Evolutionary conservation across 2,888 invertebrate genomes (phyloP).

Genomic region (Geotrupes spiniger): DNA sequence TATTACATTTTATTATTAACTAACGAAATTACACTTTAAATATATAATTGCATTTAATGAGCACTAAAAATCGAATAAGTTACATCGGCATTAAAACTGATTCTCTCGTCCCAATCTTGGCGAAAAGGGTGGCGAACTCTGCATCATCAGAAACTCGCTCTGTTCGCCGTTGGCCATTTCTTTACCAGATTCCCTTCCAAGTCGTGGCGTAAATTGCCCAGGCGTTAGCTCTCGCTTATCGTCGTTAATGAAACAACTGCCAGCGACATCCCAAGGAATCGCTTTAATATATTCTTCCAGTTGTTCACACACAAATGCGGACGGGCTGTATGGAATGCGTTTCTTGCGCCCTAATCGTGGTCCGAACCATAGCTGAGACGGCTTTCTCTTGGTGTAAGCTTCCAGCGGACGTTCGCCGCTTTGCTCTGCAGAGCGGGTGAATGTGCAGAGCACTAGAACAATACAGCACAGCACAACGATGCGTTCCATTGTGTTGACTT

Average conservation of each 20-base stretch:
- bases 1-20: no score
- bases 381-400: conserved; percentile 5
- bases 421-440: conserved; percentile 9
- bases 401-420: conserved; percentile 7
- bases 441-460: conserved; percentile 10
- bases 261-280: conserved; percentile 19
- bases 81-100: no score
- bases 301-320: conserved; percentile 14
- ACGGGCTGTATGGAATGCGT: conserved; percentile 12
- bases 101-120: conserved; percentile 11
- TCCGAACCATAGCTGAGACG: conserved; percentile 18
- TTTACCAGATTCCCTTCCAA: conserved; percentile 19
- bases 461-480: conserved; percentile 13
- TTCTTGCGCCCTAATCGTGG: conserved; percentile 17
- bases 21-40: no score
- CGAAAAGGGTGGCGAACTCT: conserved; percentile 17
- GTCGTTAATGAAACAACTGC: conserved; percentile 15
- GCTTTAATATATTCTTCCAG: conserved; percentile 15
- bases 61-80: no score
- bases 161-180: conserved; percentile 11
- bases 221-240: conserved; percentile 12
- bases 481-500: conserved; percentile 19
- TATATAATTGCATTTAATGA: no score
- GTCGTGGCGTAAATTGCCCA: conserved; percentile 13
- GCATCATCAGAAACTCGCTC: conserved; percentile 5